Evolutionary conservation across 2,113 vertebrate species (phyloP).

Genomic region (Tragulus kanchil): DNA sequence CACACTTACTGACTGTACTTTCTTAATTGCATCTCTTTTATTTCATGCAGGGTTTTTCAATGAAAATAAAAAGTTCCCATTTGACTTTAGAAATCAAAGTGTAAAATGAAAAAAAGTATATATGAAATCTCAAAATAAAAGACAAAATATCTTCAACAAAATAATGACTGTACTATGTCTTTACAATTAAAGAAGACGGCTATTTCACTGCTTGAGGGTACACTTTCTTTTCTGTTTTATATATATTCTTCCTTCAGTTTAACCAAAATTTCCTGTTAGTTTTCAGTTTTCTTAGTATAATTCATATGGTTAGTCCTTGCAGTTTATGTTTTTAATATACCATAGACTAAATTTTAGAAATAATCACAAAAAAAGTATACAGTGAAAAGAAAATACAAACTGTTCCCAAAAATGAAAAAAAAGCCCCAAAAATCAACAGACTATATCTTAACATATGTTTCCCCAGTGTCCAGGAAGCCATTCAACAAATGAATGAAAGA

Average conservation of each 20-base stretch:
- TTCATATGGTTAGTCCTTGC: background rate
- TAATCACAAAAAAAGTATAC: background rate
- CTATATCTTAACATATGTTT: background rate
- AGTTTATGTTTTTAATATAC: background rate
- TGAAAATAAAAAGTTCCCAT: slow-evolving; percentile 7
- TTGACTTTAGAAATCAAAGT: slow-evolving; percentile 47
- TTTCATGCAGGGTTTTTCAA: background rate
- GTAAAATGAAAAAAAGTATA: slow-evolving; percentile 3
- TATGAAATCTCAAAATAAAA: slow-evolving; percentile 14
- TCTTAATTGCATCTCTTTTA: slow-evolving; percentile 49
- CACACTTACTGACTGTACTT: background rate
- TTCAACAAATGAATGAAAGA: slow-evolving; percentile 27
- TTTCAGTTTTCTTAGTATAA: slow-evolving; percentile 43
- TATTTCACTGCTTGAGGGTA: background rate
- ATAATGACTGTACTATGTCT: background rate
- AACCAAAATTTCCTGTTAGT: background rate
- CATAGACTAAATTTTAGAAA: background rate
- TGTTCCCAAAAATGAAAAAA: background rate
- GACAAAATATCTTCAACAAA: slow-evolving; percentile 1
- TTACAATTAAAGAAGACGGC: background rate
- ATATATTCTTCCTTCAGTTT: background rate
- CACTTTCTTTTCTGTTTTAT: background rate
- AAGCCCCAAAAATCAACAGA: too few species aligned
- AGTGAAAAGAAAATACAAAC: slow-evolving; percentile 52
- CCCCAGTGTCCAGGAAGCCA: slow-evolving; percentile 3